Evolutionary conservation across 2,888 invertebrate genomes (phyloP).

Genomic region (Amphiduros pacificus): DNA sequence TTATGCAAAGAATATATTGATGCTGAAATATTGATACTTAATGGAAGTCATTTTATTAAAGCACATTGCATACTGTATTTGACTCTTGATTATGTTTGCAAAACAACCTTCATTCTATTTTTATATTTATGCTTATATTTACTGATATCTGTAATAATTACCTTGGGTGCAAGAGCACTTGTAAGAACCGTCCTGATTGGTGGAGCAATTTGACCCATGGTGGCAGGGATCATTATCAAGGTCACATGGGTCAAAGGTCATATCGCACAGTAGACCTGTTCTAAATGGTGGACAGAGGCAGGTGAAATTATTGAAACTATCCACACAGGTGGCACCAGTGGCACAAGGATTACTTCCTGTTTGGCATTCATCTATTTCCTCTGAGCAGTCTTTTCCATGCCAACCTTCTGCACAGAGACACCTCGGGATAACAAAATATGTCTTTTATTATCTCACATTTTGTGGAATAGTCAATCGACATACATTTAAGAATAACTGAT

Average conservation of each 20-base stretch:
- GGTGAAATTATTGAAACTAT: slow-evolving; percentile 10
- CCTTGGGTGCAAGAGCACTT: slow-evolving; percentile 15
- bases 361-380: slow-evolving; percentile 16
- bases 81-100: too few relatives aligned
- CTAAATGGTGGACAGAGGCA: slow-evolving; percentile 21
- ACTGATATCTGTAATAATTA: too few relatives aligned
- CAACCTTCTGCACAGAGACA: slow-evolving; percentile 17
- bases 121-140: too few relatives aligned
- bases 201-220: slow-evolving; percentile 9
- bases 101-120: too few relatives aligned
- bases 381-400: slow-evolving; percentile 15
- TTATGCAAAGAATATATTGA: too few relatives aligned
- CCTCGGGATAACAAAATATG: slow-evolving; percentile 1
- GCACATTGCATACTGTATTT: too few relatives aligned
- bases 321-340: slow-evolving; percentile 21
- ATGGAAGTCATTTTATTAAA: too few relatives aligned
- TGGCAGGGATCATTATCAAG: slow-evolving; percentile 6
- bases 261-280: slow-evolving; percentile 20
- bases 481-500: too few relatives aligned
- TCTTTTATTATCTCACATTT: too few relatives aligned
- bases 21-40: too few relatives aligned
- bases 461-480: too few relatives aligned
- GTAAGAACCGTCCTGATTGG: slow-evolving; percentile 16
- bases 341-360: slow-evolving; percentile 1
- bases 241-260: slow-evolving; percentile 20